phyloP scores from a whole-genome alignment of 2,888 invertebrate species.

The Acronicta aceris region DNA sequence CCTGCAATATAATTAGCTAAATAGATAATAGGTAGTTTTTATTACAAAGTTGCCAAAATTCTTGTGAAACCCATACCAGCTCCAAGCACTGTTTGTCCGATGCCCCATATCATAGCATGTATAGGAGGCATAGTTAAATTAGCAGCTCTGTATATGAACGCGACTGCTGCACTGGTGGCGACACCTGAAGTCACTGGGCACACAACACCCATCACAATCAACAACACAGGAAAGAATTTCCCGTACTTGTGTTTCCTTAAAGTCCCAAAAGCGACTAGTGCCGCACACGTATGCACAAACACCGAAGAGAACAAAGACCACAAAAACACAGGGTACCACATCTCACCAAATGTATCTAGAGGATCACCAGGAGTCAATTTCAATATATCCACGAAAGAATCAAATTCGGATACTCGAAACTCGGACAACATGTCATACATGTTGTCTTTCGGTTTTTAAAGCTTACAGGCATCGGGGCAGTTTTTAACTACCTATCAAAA shows the following conservation, averaged over 20 bases:
- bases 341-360: constrained; percentile 94
- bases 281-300: constrained; percentile 97
- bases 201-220: constrained; percentile 96
- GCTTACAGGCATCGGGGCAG: constrained; percentile 84
- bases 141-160: constrained; percentile 97
- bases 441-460: constrained; percentile 77
- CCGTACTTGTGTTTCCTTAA: constrained; percentile 98
- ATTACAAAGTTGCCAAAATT: constrained; percentile 96
- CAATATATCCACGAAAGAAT: constrained; percentile 92
- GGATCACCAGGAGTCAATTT: constrained; percentile 91
- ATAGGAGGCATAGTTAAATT: constrained; percentile 96
- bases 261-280: constrained; percentile 96
- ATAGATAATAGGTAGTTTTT: constrained; percentile 25
- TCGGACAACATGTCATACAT: constrained; percentile 90
- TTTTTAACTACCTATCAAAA: constrained; percentile 63
- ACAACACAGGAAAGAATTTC: constrained; percentile 96
- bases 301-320: constrained; percentile 98
- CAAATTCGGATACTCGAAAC: constrained; percentile 90
- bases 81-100: constrained; percentile 96
- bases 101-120: constrained; percentile 98
- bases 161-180: constrained; percentile 96
- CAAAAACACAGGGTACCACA: constrained; percentile 99
- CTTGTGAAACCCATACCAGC: constrained; percentile 97
- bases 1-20: constrained; percentile 46
- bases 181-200: constrained; percentile 96